These are phyloP conservation scores for Panopea generosa DNA, from an alignment of 2,888 invertebrate species.

Conservation along the genomic window DNA sequence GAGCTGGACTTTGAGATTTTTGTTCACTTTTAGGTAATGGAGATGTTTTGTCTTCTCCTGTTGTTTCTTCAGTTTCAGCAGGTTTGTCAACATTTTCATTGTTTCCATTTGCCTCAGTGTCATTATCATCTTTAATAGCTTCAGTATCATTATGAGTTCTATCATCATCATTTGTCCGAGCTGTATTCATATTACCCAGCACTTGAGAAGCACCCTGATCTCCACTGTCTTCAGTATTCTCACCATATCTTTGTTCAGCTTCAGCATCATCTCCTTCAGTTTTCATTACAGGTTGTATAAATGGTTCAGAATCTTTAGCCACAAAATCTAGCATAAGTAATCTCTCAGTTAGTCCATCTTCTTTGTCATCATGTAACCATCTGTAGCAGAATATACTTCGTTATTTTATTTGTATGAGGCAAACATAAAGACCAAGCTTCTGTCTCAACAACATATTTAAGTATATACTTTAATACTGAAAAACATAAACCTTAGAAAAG, in stretches of 20 bases:
- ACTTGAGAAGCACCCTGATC: conserved; percentile 6
- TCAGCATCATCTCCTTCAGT: conserved; percentile 11
- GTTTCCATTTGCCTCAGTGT: conserved; percentile 10
- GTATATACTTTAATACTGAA: no score
- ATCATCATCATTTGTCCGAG: conserved; percentile 11
- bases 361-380: conserved; percentile 73
- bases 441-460: no score
- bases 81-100: not conserved
- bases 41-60: conserved; percentile 11
- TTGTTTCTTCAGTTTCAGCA: conserved; percentile 4
- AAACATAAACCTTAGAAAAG: no score
- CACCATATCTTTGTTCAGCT: conserved; percentile 5
- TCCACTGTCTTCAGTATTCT: conserved; percentile 17
- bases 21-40: not conserved
- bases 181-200: not conserved
- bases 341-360: conserved; percentile 71
- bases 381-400: conserved; percentile 55
- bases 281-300: not conserved
- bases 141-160: conserved; percentile 45
- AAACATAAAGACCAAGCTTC: no score
- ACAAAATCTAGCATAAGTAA: conserved; percentile 68
- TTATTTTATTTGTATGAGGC: no score
- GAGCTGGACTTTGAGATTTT: not conserved
- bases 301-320: conserved; percentile 21
- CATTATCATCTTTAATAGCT: conserved; percentile 2